These are phyloP conservation scores for Gymnosoma rotundatum DNA, from an alignment of 2,888 invertebrate species.

Conservation along the genomic window DNA sequence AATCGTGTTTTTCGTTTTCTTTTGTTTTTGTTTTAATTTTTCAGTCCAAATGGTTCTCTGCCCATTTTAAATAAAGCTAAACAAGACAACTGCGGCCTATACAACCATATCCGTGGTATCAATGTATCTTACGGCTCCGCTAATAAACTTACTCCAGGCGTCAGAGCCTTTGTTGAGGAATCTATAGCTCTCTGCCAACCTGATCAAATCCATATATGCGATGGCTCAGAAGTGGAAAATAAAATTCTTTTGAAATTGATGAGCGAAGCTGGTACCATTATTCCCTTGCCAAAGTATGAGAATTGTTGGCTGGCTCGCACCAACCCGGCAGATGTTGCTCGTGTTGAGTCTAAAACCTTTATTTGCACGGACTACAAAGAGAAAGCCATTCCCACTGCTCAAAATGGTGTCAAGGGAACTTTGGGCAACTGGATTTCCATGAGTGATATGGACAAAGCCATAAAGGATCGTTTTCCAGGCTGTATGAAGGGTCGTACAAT, in stretches of 20 bases:
- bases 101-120: slow-evolving; percentile 83
- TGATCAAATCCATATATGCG: slow-evolving; percentile 94
- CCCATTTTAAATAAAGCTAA: slow-evolving; percentile 75
- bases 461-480: slow-evolving; percentile 93
- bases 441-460: slow-evolving; percentile 89
- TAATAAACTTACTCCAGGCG: slow-evolving; percentile 82
- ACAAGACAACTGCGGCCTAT: slow-evolving; percentile 80
- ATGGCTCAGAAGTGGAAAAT: slow-evolving; percentile 94
- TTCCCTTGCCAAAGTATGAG: slow-evolving; percentile 92
- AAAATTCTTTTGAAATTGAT: slow-evolving; percentile 88
- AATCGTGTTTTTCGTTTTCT: too few species aligned
- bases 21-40: slow-evolving; percentile 66
- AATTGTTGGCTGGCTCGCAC: slow-evolving; percentile 98
- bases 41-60: slow-evolving; percentile 73
- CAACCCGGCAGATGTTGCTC: slow-evolving; percentile 98
- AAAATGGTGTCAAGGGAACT: slow-evolving; percentile 90
- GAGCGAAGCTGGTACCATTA: slow-evolving; percentile 90
- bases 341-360: slow-evolving; percentile 98
- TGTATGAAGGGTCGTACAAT: slow-evolving; percentile 97
- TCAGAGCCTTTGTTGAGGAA: slow-evolving; percentile 89
- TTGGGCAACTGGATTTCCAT: slow-evolving; percentile 97
- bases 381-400: slow-evolving; percentile 92
- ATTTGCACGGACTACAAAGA: slow-evolving; percentile 92
- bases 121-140: slow-evolving; percentile 83
- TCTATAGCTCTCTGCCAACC: slow-evolving; percentile 93